Percentiles rank a stretch among this genome's conserved stretches.
Conservation (phyloP, 1,140 invertebrate species). For the Bombus balteatus region DNA sequence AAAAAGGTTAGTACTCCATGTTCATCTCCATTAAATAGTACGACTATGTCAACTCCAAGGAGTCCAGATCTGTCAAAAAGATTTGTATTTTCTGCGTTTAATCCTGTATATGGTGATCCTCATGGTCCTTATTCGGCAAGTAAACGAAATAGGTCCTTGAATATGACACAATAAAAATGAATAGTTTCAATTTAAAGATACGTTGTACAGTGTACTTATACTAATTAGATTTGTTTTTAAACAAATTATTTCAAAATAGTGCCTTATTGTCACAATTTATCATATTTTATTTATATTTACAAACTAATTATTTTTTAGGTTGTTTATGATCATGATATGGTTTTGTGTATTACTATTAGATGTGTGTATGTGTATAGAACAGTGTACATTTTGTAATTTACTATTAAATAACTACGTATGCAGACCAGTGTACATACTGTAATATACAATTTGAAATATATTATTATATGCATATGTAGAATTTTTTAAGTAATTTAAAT, state of each 20-base stretch:
- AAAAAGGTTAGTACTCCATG: slow-evolving; percentile 69
- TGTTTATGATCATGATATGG: background rate
- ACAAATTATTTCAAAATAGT: background rate
- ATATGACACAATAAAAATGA: background rate
- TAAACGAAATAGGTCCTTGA: slow-evolving; percentile 10
- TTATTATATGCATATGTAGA: background rate
- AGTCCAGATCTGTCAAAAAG: slow-evolving; percentile 68
- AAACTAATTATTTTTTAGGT: background rate
- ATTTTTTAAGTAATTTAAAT: background rate
- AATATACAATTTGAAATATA: background rate
- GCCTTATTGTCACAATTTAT: background rate
- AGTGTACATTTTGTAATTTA: background rate
- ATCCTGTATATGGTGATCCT: slow-evolving; percentile 18
- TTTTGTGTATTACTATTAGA: too few species aligned
- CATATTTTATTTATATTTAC: background rate
- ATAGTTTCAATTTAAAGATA: background rate
- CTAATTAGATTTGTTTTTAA: background rate
- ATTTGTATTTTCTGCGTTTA: slow-evolving; percentile 75
- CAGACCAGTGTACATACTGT: background rate
- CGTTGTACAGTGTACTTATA: background rate
- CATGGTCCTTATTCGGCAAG: background rate
- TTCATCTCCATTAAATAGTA: slow-evolving; percentile 65
- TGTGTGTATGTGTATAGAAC: background rate
- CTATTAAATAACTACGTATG: background rate
- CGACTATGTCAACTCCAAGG: slow-evolving; percentile 69